These are phyloP conservation scores for Cantharis lateralis DNA, from an alignment of 2,888 invertebrate species.

Conservation along the genomic window DNA sequence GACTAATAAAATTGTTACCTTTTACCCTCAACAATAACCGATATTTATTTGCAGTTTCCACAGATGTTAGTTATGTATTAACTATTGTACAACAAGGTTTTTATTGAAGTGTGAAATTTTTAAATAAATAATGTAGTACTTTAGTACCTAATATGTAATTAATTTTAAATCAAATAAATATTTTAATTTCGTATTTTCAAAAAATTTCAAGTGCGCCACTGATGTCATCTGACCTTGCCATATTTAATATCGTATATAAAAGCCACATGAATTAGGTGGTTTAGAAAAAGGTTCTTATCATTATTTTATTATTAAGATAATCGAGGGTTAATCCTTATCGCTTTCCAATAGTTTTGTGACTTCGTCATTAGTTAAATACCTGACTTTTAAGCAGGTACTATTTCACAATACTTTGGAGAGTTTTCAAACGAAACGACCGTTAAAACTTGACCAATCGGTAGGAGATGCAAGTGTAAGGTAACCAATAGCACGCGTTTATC, in stretches of 20 bases:
- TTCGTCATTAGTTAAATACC: background rate
- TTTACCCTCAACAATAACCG: constrained; percentile 43
- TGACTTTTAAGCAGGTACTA: background rate
- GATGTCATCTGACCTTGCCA: background rate
- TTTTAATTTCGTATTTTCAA: background rate
- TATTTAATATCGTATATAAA: background rate
- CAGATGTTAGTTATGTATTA: constrained; percentile 44
- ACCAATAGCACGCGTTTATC: background rate
- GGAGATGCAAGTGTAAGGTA: background rate
- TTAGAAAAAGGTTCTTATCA: background rate
- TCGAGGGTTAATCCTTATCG: background rate
- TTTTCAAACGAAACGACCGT: background rate
- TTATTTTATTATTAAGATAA: background rate
- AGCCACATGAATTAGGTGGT: background rate
- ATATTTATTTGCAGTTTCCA: constrained; percentile 48
- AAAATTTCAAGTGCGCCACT: background rate
- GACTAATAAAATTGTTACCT: constrained; percentile 47
- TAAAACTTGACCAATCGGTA: background rate
- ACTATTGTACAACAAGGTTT: constrained; percentile 45
- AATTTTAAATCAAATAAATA: background rate
- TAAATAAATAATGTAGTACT: background rate
- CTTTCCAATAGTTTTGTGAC: background rate
- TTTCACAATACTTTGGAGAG: background rate
- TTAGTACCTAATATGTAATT: too few relatives aligned
- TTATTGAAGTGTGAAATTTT: constrained; percentile 33